These are phyloP conservation scores for Drosophila insularis DNA, from an alignment of 1,140 invertebrate species.

Conservation along the genomic window DNA sequence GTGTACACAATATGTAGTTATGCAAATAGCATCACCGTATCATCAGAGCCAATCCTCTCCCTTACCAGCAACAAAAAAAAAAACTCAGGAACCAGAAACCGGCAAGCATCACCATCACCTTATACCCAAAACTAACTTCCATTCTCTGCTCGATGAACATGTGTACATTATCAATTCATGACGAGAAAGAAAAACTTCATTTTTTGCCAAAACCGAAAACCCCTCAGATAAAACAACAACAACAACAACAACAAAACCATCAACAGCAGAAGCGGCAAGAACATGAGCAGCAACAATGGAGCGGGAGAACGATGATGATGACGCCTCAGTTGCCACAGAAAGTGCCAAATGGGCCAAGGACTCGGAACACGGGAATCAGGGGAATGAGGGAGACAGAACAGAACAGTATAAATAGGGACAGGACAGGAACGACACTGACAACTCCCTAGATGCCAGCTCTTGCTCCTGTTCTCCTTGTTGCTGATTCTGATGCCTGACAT, in stretches of 20 bases:
- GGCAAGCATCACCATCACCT: conserved; percentile 2
- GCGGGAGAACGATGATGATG: conserved; percentile 65
- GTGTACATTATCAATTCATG: conserved; percentile 81
- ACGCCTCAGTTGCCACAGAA: conserved; percentile 71
- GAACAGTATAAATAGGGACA: conserved; percentile 22
- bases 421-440: conserved; percentile 59
- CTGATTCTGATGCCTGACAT: conserved; percentile 67
- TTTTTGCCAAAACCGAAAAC: conserved; percentile 56
- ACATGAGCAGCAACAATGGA: conserved; percentile 46
- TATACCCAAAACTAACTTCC: conserved; percentile 29
- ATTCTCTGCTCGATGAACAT: conserved; percentile 66
- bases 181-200: conserved; percentile 80
- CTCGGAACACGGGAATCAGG: conserved; percentile 14
- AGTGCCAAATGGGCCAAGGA: conserved; percentile 65
- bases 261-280: conserved; percentile 21
- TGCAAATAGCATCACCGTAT: conserved; percentile 69
- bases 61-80: neutral
- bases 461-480: neutral
- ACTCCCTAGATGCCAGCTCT: conserved; percentile 67
- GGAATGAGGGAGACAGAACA: conserved; percentile 10
- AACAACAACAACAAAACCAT: neutral
- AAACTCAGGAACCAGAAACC: neutral
- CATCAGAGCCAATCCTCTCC: conserved; percentile 24
- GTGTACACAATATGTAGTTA: conserved; percentile 52
- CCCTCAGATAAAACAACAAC: conserved; percentile 13